These are phyloP conservation scores for Gymnogyps californianus DNA, from an alignment of 2,113 vertebrate genomes.

Conservation along the genomic window DNA sequence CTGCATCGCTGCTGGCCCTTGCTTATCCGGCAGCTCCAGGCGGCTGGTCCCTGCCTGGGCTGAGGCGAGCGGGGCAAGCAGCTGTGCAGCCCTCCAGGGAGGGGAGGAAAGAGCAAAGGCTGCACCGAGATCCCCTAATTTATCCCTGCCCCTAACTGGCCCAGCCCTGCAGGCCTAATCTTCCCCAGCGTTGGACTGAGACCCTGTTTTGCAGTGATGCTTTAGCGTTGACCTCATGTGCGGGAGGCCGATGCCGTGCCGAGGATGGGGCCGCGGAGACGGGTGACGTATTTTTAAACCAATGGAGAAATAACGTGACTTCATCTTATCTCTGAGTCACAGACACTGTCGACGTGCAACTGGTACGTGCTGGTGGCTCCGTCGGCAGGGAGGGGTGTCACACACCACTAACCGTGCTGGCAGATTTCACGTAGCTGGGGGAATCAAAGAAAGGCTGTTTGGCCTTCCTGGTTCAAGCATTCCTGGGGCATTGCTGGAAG, in stretches of 20 bases:
- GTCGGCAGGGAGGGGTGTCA: not conserved
- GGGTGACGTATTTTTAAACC: not conserved
- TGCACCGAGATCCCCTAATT: not conserved
- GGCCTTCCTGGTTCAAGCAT: not conserved
- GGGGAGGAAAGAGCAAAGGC: not conserved
- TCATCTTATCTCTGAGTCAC: conserved; percentile 43
- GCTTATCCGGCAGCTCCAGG: fast-evolving
- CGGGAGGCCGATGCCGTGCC: fast-evolving
- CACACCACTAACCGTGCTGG: fast-evolving
- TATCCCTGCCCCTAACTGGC: not conserved
- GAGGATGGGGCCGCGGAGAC: fast-evolving
- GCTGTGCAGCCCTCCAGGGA: not conserved
- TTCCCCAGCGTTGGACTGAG: not conserved
- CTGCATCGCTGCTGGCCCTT: conserved; percentile 15
- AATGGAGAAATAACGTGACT: not conserved
- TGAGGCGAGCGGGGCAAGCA: not conserved
- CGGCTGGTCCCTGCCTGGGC: not conserved
- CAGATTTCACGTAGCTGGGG: not conserved
- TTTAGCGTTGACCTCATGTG: not conserved
- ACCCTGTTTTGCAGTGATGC: not conserved
- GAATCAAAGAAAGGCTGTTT: not conserved
- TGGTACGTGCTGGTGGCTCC: not conserved
- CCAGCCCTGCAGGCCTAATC: not conserved
- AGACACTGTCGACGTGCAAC: not conserved
- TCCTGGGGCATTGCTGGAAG: not conserved